Conservation (phyloP, 2,113 vertebrate species). For the Sula dactylatra region DNA sequence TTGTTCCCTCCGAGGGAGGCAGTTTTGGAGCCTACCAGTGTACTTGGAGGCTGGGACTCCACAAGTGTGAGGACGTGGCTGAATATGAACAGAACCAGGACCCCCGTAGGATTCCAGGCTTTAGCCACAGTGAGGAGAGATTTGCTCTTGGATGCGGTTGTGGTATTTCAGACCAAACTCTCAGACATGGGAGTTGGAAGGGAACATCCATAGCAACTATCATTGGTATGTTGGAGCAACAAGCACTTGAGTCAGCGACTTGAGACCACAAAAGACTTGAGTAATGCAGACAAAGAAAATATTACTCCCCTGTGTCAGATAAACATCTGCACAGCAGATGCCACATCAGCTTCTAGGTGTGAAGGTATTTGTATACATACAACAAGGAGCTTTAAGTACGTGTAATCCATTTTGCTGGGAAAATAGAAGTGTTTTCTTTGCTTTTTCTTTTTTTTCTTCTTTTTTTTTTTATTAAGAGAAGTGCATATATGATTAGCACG, state of each 20-base stretch:
- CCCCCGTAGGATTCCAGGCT: neutral
- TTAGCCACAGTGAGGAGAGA: neutral
- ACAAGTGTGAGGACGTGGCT: neutral
- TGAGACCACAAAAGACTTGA: neutral
- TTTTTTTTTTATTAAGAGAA: neutral
- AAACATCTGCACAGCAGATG: constrained; percentile 40
- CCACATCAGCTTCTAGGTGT: neutral
- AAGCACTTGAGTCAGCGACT: neutral
- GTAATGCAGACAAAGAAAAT: neutral
- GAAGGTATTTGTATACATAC: neutral
- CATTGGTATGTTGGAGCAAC: neutral
- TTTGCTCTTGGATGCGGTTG: neutral
- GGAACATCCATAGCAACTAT: neutral
- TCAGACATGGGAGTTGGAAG: neutral
- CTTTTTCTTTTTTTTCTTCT: too few species aligned
- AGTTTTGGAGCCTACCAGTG: neutral
- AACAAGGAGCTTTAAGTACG: neutral
- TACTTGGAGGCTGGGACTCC: neutral
- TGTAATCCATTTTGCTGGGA: neutral
- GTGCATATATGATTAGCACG: neutral
- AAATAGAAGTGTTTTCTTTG: neutral
- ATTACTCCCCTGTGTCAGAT: neutral
- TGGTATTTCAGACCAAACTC: neutral
- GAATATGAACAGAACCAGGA: neutral
- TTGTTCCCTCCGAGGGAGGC: neutral